Evolutionary conservation across 1,140 invertebrate species (phyloP).

Genomic region (Drosophila simulans): DNA sequence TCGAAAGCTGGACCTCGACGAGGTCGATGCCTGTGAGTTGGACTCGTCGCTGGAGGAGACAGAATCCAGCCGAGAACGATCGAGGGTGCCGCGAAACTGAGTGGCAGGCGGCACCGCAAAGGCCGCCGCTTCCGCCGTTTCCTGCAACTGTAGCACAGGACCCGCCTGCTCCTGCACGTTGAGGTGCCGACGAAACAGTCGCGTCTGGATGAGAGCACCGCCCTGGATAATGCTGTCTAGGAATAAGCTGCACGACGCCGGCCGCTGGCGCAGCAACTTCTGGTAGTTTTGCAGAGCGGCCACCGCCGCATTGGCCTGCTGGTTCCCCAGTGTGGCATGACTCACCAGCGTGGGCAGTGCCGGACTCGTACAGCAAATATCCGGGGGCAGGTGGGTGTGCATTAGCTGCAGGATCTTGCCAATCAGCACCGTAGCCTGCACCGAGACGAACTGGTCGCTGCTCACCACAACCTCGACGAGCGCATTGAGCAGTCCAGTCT

Average conservation of each 20-base stretch:
- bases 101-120: constrained; percentile 7
- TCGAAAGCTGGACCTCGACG: constrained; percentile 75
- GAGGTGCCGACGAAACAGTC: constrained; percentile 79
- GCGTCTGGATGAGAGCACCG: constrained; percentile 78
- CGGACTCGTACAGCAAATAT: constrained; percentile 92
- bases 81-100: constrained; percentile 39
- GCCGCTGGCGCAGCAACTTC: constrained; percentile 91
- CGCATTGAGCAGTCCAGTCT: constrained; percentile 94
- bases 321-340: constrained; percentile 90
- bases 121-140: constrained; percentile 32
- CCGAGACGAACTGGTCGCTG: constrained; percentile 94
- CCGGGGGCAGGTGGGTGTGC: constrained; percentile 92
- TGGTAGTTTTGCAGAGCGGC: constrained; percentile 91
- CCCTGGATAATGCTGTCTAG: constrained; percentile 91
- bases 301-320: constrained; percentile 92
- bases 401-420: constrained; percentile 94
- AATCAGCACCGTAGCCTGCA: constrained; percentile 94
- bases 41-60: constrained; percentile 81
- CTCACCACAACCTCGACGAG: constrained; percentile 96
- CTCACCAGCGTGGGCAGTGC: constrained; percentile 92
- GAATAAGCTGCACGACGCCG: constrained; percentile 92
- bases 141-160: constrained; percentile 48
- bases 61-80: constrained; percentile 72
- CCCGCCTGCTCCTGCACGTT: constrained; percentile 61
- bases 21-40: constrained; percentile 66